Evolutionary conservation across 2,113 vertebrate genomes (phyloP).

Genomic region (Rhabdornis inornatus): DNA sequence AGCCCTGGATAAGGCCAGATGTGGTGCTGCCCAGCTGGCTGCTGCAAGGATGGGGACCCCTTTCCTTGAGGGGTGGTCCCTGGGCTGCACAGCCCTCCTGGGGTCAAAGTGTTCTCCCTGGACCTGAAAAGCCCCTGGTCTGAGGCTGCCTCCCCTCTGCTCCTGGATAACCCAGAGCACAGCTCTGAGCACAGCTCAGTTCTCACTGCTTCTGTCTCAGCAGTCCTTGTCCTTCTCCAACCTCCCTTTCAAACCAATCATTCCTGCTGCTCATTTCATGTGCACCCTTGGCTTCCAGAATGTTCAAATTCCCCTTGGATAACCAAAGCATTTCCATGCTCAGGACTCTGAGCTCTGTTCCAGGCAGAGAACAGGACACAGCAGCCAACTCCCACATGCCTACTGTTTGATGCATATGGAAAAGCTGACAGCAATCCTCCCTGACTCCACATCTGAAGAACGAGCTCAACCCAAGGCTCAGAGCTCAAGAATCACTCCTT

Average conservation of each 20-base stretch:
- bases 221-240: background rate
- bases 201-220: background rate
- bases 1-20: background rate
- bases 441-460: background rate
- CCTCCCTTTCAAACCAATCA: background rate
- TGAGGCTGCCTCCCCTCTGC: background rate
- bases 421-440: background rate
- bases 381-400: background rate
- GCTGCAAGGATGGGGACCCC: background rate
- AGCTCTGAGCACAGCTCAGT: background rate
- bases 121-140: background rate
- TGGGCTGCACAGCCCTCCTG: background rate
- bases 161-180: background rate
- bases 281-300: background rate
- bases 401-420: background rate
- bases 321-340: background rate
- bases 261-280: background rate
- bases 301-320: background rate
- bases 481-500: background rate
- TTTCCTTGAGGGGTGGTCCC: background rate
- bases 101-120: too few relatives aligned
- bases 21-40: background rate
- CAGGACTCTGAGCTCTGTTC: background rate
- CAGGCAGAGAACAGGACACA: background rate
- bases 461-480: background rate